phyloP scores from a whole-genome alignment of 2,113 vertebrate genomes.

The Columbina picui region DNA sequence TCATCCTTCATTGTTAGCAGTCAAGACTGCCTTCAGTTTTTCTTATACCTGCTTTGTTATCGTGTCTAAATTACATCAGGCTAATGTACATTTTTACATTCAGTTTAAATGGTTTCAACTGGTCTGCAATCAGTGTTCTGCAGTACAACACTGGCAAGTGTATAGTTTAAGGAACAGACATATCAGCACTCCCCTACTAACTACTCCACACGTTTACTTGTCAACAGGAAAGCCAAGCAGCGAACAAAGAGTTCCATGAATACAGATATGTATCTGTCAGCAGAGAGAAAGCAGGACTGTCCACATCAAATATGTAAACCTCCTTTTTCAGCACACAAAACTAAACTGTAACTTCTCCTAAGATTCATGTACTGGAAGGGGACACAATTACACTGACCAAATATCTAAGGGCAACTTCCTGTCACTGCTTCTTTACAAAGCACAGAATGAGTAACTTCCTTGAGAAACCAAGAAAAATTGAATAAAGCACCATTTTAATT shows the following conservation, averaged over 20 bases:
- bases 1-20: not conserved
- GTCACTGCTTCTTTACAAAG: not conserved
- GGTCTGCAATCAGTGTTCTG: not conserved
- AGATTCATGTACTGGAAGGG: not conserved
- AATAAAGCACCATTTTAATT: not conserved
- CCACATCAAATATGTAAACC: not conserved
- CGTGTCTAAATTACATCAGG: not conserved
- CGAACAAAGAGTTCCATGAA: not conserved
- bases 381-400: not conserved
- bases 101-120: not conserved
- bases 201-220: not conserved
- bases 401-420: not conserved
- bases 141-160: not conserved
- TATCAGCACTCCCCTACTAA: not conserved
- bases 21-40: not conserved
- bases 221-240: not conserved
- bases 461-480: not conserved
- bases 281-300: not conserved
- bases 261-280: not conserved
- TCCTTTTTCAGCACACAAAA: not conserved
- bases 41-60: not conserved
- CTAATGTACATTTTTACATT: not conserved
- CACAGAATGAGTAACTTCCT: not conserved
- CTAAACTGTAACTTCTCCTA: not conserved
- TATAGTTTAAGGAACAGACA: not conserved